Evolutionary conservation across 2,113 vertebrate genomes (phyloP), one percentile per base, ranked within the genome.

Genomic region (Actenoides hombroni): DNA sequence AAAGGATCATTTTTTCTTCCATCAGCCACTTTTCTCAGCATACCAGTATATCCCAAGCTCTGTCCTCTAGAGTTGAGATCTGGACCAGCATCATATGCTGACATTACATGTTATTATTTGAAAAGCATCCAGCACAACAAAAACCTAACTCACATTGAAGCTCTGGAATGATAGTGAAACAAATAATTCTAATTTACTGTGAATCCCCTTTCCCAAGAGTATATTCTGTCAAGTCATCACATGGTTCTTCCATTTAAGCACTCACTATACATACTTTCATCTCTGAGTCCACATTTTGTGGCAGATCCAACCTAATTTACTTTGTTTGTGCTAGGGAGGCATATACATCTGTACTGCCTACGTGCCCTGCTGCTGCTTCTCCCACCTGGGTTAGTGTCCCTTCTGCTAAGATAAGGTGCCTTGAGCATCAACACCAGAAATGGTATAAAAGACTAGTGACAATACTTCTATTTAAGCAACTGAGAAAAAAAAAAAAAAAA

Each of bases 41-140:
- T 23, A 39, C 31, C 9, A 67, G 13, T 56, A 23, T 19, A 73
- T 80, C 7, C 13, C 14, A 88, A 82, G 35, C 7, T 19, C 54
- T 49, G 14, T 24, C 78, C 28, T 59, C 68, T 74, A 33, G 28
- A 54, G 8, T 2, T 83, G 60, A 70, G 9, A 78, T 15, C 5
- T 65, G 39, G 33, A 79, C 49, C 31, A 85, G 11, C 16, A 65
- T 49, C 28, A n/a, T n/a, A 73, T 26, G 6, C 19, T 69, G 13
- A 48, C n/a, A 68, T 42, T 35, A n/a, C 0, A 0, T 57, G n/a
- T n/a, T n/a, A 18, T 19, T 56, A n/a, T 26, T 69, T 59, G 17
- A 44, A 73, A 87, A 92, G 6, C 15, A 57, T 15, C 11, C 33
- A 57, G 48, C 4, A 12, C 18, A 76, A 11, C 44, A 39, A 80